Conservation (phyloP, 2,888 invertebrate species). For the Thera obeliscata region DNA sequence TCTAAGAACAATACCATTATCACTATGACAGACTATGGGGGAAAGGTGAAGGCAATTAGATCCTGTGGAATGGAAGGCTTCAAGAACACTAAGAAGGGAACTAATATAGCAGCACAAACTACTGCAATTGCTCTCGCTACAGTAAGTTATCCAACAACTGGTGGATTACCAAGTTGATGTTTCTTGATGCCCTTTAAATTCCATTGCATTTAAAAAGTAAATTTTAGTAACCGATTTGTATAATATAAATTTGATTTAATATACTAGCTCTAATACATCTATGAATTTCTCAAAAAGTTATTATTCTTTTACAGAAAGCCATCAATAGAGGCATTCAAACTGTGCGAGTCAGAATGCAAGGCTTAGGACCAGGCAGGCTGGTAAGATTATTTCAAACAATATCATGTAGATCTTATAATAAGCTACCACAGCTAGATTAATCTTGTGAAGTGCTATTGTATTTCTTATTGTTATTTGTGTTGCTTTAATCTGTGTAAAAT, state of each 20-base stretch:
- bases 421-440: not conserved
- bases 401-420: not conserved
- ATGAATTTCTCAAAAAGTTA: not conserved
- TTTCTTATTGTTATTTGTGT: too few species aligned
- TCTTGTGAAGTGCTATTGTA: not conserved
- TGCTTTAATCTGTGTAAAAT: too few species aligned
- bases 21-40: constrained; percentile 88
- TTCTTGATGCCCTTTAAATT: not conserved
- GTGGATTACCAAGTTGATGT: too few species aligned
- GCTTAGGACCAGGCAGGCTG: constrained; percentile 95
- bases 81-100: constrained; percentile 97
- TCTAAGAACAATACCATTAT: constrained; percentile 96
- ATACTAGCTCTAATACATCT: too few species aligned
- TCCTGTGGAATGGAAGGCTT: constrained; percentile 97
- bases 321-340: constrained; percentile 89
- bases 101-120: constrained; percentile 98
- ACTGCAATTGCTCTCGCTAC: constrained; percentile 92
- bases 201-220: too few species aligned
- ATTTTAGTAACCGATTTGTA: too few species aligned
- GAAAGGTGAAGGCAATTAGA: constrained; percentile 85
- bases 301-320: constrained; percentile 85
- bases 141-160: constrained; percentile 61
- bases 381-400: constrained; percentile 78
- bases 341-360: constrained; percentile 90
- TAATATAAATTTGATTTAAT: too few species aligned